Evolutionary conservation across 1,140 invertebrate species (phyloP).

Genomic region (Formica exsecta): DNA sequence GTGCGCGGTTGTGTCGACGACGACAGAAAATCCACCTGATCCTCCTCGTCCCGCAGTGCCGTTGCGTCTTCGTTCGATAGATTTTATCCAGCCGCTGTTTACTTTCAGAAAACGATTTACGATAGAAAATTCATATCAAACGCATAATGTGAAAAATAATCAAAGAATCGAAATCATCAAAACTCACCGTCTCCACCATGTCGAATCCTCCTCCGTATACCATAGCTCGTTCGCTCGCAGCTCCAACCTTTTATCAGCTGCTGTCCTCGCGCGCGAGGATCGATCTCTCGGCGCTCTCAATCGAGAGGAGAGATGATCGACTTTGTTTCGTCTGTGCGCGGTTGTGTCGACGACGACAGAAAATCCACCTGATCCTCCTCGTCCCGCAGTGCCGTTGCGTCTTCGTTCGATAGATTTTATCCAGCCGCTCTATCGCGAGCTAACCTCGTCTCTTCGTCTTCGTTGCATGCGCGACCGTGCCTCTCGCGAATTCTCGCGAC

Average conservation of each 20-base stretch:
- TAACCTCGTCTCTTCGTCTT: slow-evolving; percentile 36
- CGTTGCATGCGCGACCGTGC: slow-evolving; percentile 55
- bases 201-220: slow-evolving; percentile 82
- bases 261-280: slow-evolving; percentile 48
- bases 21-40: slow-evolving; percentile 42
- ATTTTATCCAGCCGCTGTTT: slow-evolving; percentile 20
- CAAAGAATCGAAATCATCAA: not conserved
- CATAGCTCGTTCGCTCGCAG: slow-evolving; percentile 71
- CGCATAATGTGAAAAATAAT: not conserved
- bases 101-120: not conserved
- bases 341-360: slow-evolving; percentile 39
- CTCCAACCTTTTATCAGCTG: slow-evolving; percentile 64
- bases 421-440: slow-evolving; percentile 25
- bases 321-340: slow-evolving; percentile 35
- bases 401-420: slow-evolving; percentile 1
- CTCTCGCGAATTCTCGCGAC: slow-evolving; percentile 61
- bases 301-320: slow-evolving; percentile 68
- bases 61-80: not conserved
- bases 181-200: slow-evolving; percentile 84
- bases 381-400: not conserved
- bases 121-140: not conserved
- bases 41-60: not conserved
- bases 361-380: slow-evolving; percentile 32
- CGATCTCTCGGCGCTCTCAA: slow-evolving; percentile 65
- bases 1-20: slow-evolving; percentile 39